Evolutionary conservation across 2,113 vertebrate genomes (phyloP), one percentile per base, ranked within the genome.

Genomic region (Lepidothrix coronata): DNA sequence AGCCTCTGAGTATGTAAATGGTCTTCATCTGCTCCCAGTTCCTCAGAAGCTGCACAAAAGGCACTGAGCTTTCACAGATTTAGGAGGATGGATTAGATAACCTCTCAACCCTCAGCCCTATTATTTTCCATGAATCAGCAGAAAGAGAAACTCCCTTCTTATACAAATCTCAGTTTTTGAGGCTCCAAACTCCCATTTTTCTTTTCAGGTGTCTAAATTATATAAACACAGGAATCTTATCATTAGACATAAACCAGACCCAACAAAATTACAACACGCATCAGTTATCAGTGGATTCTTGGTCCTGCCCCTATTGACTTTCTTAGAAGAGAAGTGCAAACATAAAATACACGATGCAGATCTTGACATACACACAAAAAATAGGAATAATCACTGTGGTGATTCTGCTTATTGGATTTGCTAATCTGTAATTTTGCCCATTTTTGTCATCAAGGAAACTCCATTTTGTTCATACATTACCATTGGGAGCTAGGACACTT

Each of bases 161-260:
- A 31, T 72, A 57, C 58, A 90, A 89, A 89, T 88, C 85, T 93
- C 41, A 2, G 54, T 88, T 95, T 59, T 54, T 48, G 82, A 96
- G 63, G 72, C 35, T 94, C 84, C 58, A 83, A 92, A 70, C 4
- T 61, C 73, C 55, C 81, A 91, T 91, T 94, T 94, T 91, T 96
- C 92, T 88, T 94, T 84, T 67, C 72, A 95, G 93, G 91, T 93
- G 88, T 90, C 90, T 52, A 49, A 87, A 61, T 92, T 75, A 75
- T 55, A 86, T 86, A 97, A 94, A 96, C 93, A 93, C 33, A 37
- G 33, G 57, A 91, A 75, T 91, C 91, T 97, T 97, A 93, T 88
- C 92, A 68, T 82, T 28, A 57, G 88, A 97, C 90, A 85, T 43
- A 89, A 95, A 87, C 67, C 90, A 97, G 95, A 83, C 30, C 55